Evolutionary conservation across 2,888 invertebrate genomes (phyloP), one percentile per base, ranked within the genome.

Genomic region (Cerastis leucographa): DNA sequence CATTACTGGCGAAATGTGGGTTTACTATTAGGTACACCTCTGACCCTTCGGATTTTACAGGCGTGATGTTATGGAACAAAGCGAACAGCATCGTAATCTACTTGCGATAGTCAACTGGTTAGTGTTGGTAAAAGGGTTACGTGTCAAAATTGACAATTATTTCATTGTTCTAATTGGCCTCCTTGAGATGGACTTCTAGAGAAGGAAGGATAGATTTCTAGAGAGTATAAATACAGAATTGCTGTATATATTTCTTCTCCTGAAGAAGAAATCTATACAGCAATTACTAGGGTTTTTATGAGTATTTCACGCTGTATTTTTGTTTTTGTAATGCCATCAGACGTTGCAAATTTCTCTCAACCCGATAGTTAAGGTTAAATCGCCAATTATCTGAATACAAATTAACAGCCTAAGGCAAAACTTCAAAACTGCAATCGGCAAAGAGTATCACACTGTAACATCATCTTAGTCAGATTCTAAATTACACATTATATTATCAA

Each of bases 401-500:
- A 0, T 25, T 25, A 42, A 25, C 12, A 51, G 44, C 25, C 49
- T 1, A 22, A 59, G 49, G 35, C 25, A 40, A 25, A 35, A 7
- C 49, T 35, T 22, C 17, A 42, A 51, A 56, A 56, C 22, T 67
- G 6, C 44, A 67, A 68, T 64, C 11, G 1, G 25, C 2, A 17
- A 17, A 78, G 7, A 56, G 46, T 22, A 71, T 56, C 19, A 22
- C 19, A 42, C 40, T 35, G 19, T 42, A 46, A 29, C 22, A n/a
- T 29, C 9, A 40, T 35, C 22, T 61, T 44, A 42, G 0, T n/a
- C 19, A n/a, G 68, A n/a, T 51, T 66, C 49, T 66, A 76, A 54
- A 62, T 54, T 70, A 54, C 17, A 70, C 51, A 69, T 44, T 61
- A 64, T n/a, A 67, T 29, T n/a, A 67, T 29, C 25, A 51, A 78